Evolutionary conservation across 2,113 vertebrate species (phyloP), one percentile per base, ranked within the genome.

Genomic region (Egretta garzetta): DNA sequence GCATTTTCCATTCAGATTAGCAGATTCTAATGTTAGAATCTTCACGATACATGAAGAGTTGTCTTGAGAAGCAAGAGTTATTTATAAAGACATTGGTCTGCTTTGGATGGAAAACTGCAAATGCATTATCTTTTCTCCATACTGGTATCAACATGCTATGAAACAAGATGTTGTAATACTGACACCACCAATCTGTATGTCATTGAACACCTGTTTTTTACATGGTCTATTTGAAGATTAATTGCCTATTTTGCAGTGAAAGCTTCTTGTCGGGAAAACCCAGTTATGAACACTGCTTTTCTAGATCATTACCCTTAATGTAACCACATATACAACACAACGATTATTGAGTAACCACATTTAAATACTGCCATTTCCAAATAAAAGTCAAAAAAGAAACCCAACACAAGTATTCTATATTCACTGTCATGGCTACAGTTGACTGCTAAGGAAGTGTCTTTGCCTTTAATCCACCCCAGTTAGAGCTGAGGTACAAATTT

Each of bases 141-240:
- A 47, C 11, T 53, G 58, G 35, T 71, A 75, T 47, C 56, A 91
- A 67, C 80, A 76, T 35, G n/a, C 22, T 90, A 41, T 73, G 55
- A 95, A 96, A 79, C 74, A 96, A 94, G 86, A 62, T 49, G 82
- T 49, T 93, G 55, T 37, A 83, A 45, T 75, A n/a, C 43, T 4
- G 30, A 49, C 92, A n/a, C 63, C 82, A 96, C 73, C 79, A 71
- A 17, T 80, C 52, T 79, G 39, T 58, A 50, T 72, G 33, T 39
- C 81, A 26, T 13, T 52, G 72, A 94, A 93, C 71, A 93, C 71
- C 85, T 93, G 79, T 58, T 91, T 96, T 93, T 75, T 59, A 39
- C 68, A 94, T 41, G 91, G 67, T 93, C 91, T 91, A 15, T 92
- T 91, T 91, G 80, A 93, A 95, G 83, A 89, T 98, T 96, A 96